Conservation (phyloP, 2,888 invertebrate species). For the Acrobasis repandana region DNA sequence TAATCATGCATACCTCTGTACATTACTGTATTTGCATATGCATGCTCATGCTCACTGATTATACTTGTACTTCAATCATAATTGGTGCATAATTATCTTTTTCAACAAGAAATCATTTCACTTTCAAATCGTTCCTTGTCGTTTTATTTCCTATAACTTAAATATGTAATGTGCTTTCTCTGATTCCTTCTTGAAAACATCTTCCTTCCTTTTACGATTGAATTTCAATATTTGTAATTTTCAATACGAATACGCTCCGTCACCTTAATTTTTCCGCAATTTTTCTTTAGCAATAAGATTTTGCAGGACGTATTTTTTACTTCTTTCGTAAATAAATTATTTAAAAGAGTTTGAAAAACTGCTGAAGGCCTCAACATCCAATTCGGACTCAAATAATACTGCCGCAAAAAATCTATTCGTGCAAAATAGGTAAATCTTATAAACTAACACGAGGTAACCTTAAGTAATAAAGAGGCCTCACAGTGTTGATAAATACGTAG, state of each 20-base stretch:
- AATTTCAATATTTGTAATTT: background rate
- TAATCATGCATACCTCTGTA: background rate
- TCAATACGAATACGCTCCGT: too few species aligned
- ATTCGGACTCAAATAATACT: too few species aligned
- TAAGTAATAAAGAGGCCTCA: too few species aligned
- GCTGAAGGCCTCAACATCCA: too few species aligned
- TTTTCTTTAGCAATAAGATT: too few species aligned
- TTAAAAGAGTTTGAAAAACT: too few species aligned
- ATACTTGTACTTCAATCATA: conserved; percentile 11
- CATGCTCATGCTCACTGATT: conserved; percentile 2
- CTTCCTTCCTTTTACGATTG: background rate
- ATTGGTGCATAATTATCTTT: conserved; percentile 11
- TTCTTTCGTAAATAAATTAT: too few species aligned
- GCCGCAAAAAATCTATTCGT: too few species aligned
- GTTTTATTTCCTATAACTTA: conserved; percentile 8
- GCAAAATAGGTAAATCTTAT: too few species aligned
- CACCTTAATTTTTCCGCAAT: too few species aligned
- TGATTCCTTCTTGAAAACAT: background rate
- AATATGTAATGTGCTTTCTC: conserved; percentile 5
- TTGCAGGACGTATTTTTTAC: too few species aligned
- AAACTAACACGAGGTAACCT: too few species aligned
- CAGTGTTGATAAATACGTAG: background rate
- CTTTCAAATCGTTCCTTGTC: conserved; percentile 2
- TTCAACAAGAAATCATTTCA: conserved; percentile 15
- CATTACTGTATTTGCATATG: conserved; percentile 8